Conservation (phyloP, 2,888 invertebrate genomes). For the Nephrocerus scutellatus region DNA sequence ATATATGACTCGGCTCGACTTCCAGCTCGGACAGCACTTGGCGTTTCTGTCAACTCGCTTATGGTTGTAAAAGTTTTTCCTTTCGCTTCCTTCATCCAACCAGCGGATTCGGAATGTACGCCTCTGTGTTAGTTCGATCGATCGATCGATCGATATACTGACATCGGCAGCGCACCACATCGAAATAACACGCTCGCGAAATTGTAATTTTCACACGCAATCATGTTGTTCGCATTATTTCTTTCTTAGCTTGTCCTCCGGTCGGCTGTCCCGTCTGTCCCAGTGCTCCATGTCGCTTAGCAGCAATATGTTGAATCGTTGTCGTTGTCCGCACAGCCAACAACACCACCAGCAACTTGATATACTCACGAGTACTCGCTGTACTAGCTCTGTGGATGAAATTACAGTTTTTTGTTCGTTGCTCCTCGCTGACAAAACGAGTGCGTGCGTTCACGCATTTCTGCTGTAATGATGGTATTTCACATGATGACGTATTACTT, state of each 20-base stretch:
- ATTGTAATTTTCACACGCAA: slow-evolving; percentile 43
- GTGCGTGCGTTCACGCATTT: slow-evolving; percentile 38
- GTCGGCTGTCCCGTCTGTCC: too few species aligned
- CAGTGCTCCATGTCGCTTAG: slow-evolving; percentile 3
- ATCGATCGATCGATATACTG: too few species aligned
- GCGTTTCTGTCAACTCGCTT: too few species aligned
- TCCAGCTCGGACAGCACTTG: too few species aligned
- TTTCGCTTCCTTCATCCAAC: too few species aligned
- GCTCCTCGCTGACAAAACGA: slow-evolving; percentile 24
- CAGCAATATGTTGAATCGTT: not conserved
- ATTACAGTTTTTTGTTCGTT: slow-evolving; percentile 1
- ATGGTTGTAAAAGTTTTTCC: too few species aligned
- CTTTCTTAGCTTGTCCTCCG: not conserved
- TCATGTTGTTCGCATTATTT: slow-evolving; percentile 14
- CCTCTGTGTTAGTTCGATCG: too few species aligned
- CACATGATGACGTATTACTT: slow-evolving; percentile 26
- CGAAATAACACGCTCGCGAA: slow-evolving; percentile 28
- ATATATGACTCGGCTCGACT: too few species aligned
- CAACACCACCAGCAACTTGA: slow-evolving; percentile 10
- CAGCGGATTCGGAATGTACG: too few species aligned
- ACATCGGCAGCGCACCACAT: too few species aligned
- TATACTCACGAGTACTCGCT: not conserved
- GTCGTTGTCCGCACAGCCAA: slow-evolving; percentile 4
- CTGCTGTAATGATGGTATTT: slow-evolving; percentile 32
- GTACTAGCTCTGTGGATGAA: slow-evolving; percentile 1